Base-by-base conservation (phyloP, 2,797 vertebrate species). In the Rallus crepitans region DNA sequence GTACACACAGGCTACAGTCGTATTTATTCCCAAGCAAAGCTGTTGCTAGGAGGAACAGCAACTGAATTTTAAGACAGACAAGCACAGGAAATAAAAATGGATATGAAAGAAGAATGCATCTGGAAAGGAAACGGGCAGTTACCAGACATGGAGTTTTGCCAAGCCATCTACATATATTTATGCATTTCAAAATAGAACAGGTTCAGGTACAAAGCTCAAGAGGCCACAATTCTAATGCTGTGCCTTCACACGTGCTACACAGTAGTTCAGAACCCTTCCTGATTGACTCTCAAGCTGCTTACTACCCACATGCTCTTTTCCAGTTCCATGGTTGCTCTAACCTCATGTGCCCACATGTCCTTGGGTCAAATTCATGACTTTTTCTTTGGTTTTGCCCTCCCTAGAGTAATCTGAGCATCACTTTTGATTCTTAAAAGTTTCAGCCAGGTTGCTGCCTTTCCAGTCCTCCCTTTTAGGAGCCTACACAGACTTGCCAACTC, bases 11-110 rank as follows among this genome's bases (percentile, higher is more conserved):
- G 7, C 45, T 82, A 53, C 2, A 1, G 65, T 30, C 75, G 6
- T 37, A 93, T 91, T 79, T 72, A 75, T 86, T 94, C 93, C n/a
- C 47, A 81, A 75, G 69, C 77, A 81, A 86, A 47, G 31, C 37
- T 61, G 60, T 77, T 87, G 87, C 72, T 66, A 94, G 82, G 73
- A 95, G 72, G 30, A 93, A 91, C 45, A 92, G 76, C 13, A 90
- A 64, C 28, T 65, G 37, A 61, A 68, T 83, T 76, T 88, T 59
- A 81, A 40, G 76, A 48, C 76, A 83, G 69, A 80, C 57, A 90
- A 88, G 65, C 61, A 65, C 61, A 86, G 66, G 60, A 90, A 95
- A 95, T 89, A 82, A 77, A 95, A 94, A 88, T 30, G 63, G 15
- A 15, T 91, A 71, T 42, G 72, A 92, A 86, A 66, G 82, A 91